These are phyloP conservation scores for Patella depressa DNA, from an alignment of 2,888 invertebrate genomes.

Conservation along the genomic window DNA sequence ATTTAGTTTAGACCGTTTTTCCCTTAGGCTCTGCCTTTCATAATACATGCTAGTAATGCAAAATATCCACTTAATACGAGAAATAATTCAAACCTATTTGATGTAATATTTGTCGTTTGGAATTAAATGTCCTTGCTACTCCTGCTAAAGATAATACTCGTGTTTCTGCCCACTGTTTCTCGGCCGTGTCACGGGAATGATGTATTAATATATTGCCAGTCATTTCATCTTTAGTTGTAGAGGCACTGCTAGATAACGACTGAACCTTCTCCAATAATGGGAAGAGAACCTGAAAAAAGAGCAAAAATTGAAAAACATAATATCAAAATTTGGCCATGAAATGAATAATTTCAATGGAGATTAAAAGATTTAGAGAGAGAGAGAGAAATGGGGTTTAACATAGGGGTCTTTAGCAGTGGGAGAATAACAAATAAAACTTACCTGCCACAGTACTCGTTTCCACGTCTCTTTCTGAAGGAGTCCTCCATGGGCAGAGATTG, in stretches of 20 bases:
- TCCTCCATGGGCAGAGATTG: slow-evolving; percentile 94
- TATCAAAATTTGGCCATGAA: too few relatives aligned
- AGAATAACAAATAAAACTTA: slow-evolving; percentile 46
- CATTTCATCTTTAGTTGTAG: slow-evolving; percentile 67
- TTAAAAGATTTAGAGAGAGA: too few relatives aligned
- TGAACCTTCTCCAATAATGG: slow-evolving; percentile 94
- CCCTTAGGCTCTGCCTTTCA: too few relatives aligned
- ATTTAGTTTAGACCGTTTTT: too few relatives aligned
- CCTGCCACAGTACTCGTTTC: slow-evolving; percentile 94
- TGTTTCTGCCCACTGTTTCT: slow-evolving; percentile 99
- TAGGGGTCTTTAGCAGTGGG: too few relatives aligned
- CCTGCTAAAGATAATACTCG: slow-evolving; percentile 82
- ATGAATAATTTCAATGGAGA: too few relatives aligned
- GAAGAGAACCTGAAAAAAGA: slow-evolving; percentile 81
- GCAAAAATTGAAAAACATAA: too few relatives aligned
- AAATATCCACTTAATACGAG: neutral
- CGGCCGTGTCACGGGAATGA: slow-evolving; percentile 97
- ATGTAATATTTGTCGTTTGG: slow-evolving; percentile 84
- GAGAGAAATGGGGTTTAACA: too few relatives aligned
- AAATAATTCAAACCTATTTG: slow-evolving; percentile 53
- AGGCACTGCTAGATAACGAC: slow-evolving; percentile 74
- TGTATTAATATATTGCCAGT: slow-evolving; percentile 95
- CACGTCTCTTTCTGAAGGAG: slow-evolving; percentile 90
- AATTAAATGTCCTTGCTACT: slow-evolving; percentile 93
- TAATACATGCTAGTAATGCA: too few relatives aligned